Percentiles rank a stretch among this genome's conserved stretches.
Evolutionary conservation across 2,797 vertebrate species (phyloP).

Genomic region (Pseudotriccus pelzelni): DNA sequence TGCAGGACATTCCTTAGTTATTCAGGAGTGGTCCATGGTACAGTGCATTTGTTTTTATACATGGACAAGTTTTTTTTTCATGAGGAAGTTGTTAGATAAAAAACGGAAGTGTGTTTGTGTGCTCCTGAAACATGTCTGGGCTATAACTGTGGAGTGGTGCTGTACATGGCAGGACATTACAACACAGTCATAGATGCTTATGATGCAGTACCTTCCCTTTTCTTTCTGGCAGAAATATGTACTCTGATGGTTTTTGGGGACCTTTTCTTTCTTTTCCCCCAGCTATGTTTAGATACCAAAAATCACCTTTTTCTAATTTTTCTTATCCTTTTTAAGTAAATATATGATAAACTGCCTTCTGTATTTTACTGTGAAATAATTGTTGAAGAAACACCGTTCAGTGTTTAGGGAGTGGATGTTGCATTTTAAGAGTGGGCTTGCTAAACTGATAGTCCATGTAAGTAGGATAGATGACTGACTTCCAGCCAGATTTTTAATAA

Average conservation of each 20-base stretch:
- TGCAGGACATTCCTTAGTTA: neutral
- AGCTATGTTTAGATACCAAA: neutral
- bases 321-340: neutral
- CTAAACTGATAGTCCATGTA: fast-evolving
- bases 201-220: neutral
- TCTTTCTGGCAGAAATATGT: neutral
- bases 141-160: neutral
- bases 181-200: neutral
- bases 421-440: neutral
- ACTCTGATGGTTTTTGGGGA: neutral
- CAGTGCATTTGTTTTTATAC: neutral
- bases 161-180: neutral
- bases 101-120: neutral
- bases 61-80: neutral
- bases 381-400: neutral
- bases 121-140: neutral
- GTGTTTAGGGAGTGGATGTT: neutral
- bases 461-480: neutral
- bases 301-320: neutral
- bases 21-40: neutral
- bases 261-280: neutral
- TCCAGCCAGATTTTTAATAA: neutral
- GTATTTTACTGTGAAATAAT: neutral
- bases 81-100: neutral
- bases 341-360: neutral